Evolutionary conservation across 2,888 invertebrate species (phyloP).

Genomic region (Phalera bucephala): DNA sequence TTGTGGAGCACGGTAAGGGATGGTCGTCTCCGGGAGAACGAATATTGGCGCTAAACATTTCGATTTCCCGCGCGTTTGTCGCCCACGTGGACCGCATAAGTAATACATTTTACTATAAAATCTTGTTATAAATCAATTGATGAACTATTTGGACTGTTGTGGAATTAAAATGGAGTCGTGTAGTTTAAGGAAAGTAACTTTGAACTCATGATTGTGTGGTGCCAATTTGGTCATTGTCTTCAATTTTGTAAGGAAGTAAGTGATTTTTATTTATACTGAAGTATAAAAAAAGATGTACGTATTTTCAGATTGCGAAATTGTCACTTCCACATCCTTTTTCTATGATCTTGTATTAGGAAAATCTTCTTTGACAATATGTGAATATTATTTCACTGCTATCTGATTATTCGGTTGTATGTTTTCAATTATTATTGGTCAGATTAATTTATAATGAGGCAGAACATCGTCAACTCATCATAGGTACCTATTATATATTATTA

Average conservation of each 20-base stretch:
- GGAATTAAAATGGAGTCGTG: slow-evolving; percentile 41
- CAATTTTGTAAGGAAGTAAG: slow-evolving; percentile 66
- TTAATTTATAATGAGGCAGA: too few relatives aligned
- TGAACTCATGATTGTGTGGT: slow-evolving; percentile 70
- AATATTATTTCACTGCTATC: too few relatives aligned
- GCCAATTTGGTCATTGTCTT: slow-evolving; percentile 50
- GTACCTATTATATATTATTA: too few relatives aligned
- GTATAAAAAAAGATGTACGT: background rate
- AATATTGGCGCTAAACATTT: slow-evolving; percentile 57
- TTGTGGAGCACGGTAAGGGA: slow-evolving; percentile 60
- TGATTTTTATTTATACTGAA: slow-evolving; percentile 18
- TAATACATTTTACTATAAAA: slow-evolving; percentile 42
- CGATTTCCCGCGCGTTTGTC: slow-evolving; percentile 64
- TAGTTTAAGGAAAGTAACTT: slow-evolving; percentile 40
- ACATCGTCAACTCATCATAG: too few relatives aligned
- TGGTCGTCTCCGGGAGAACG: slow-evolving; percentile 60
- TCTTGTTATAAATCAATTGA: slow-evolving; percentile 32
- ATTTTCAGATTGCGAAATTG: too few relatives aligned
- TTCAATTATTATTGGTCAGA: too few relatives aligned
- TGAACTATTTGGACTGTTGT: slow-evolving; percentile 38
- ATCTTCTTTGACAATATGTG: too few relatives aligned
- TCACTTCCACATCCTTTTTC: too few relatives aligned
- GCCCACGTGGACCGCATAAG: slow-evolving; percentile 53
- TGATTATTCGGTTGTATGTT: too few relatives aligned
- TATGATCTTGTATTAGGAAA: too few relatives aligned